phyloP scores from a whole-genome alignment of 2,888 invertebrate species.

The Eudemis profundana region DNA sequence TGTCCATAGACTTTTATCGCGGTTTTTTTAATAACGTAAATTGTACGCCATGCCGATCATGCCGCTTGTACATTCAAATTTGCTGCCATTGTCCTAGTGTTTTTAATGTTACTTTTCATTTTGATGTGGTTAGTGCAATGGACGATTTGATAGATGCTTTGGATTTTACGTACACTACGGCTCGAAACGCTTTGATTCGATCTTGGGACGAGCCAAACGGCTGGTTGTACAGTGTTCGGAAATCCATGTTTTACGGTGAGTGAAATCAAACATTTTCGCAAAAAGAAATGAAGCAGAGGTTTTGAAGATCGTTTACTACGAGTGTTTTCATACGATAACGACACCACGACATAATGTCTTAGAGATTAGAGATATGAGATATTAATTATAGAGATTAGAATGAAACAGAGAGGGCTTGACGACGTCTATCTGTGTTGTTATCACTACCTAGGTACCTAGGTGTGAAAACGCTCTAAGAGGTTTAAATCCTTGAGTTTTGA shows the following conservation, averaged over 20 bases:
- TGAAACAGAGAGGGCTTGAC: no score
- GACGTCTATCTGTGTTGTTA: no score
- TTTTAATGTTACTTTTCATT: constrained; percentile 44
- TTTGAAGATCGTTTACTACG: no score
- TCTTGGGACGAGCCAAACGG: constrained; percentile 70
- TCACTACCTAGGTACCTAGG: no score
- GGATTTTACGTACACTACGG: constrained; percentile 61
- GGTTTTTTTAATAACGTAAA: background rate
- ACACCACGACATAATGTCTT: no score
- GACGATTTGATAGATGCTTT: constrained; percentile 53
- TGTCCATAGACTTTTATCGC: constrained; percentile 37
- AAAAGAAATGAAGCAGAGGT: no score
- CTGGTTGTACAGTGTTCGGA: constrained; percentile 60
- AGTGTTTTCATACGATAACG: no score
- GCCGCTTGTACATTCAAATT: constrained; percentile 16
- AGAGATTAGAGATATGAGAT: no score
- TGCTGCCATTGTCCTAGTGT: constrained; percentile 5
- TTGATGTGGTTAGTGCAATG: constrained; percentile 49
- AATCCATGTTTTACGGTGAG: constrained; percentile 59
- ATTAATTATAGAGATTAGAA: no score
- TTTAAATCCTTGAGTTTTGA: no score
- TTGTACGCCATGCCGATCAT: background rate
- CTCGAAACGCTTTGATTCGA: constrained; percentile 69
- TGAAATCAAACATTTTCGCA: constrained; percentile 19
- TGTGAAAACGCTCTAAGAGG: no score